These are phyloP conservation scores for Apus apus DNA, from an alignment of 2,113 vertebrate genomes.

Conservation along the genomic window DNA sequence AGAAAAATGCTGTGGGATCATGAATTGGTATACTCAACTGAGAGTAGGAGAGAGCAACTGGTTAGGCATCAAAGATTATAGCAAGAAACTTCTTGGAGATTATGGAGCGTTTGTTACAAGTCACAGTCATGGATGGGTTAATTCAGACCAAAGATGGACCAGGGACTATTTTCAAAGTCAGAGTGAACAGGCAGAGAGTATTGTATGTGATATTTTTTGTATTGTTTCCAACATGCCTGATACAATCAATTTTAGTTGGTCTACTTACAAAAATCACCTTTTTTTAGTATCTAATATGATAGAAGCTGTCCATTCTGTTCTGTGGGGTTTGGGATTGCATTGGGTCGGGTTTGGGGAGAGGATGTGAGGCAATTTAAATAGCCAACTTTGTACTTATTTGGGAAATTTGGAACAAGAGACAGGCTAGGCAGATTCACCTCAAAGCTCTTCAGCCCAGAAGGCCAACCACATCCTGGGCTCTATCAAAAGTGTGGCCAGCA, in stretches of 20 bases:
- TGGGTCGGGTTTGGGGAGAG: fast-evolving
- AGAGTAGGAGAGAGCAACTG: neutral
- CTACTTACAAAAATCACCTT: neutral
- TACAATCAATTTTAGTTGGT: neutral
- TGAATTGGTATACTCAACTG: neutral
- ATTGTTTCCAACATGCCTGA: neutral
- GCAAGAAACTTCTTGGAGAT: neutral
- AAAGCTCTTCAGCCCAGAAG: neutral
- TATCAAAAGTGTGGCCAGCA: no score
- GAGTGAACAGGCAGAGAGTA: neutral
- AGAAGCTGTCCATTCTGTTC: neutral
- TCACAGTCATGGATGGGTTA: neutral
- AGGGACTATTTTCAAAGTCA: neutral
- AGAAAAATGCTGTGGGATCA: neutral
- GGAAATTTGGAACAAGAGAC: neutral
- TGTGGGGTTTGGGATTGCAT: neutral
- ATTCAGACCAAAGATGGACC: neutral
- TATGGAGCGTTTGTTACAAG: neutral
- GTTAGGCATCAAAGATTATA: neutral
- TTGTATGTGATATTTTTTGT: neutral
- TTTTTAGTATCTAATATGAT: neutral
- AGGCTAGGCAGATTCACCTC: neutral
- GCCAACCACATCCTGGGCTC: no score
- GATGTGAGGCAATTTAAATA: neutral
- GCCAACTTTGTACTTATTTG: neutral